Evolutionary conservation across 2,113 vertebrate genomes (phyloP).

Genomic region (Atrichornis clamosus): DNA sequence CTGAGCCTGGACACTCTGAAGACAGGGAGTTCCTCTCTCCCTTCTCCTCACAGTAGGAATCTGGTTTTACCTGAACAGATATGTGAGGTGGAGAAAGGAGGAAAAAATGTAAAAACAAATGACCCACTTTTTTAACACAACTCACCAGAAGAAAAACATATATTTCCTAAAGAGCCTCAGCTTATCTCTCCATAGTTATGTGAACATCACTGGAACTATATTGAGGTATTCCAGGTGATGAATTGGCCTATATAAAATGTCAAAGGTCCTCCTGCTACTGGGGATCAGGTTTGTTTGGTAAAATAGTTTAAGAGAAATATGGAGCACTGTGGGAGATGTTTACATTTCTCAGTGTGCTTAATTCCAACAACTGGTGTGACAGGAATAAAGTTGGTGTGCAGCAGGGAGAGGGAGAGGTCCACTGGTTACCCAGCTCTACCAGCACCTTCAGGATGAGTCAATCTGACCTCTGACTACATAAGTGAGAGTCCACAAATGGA

Average conservation of each 20-base stretch:
- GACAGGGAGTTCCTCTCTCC: neutral
- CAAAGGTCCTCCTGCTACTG: neutral
- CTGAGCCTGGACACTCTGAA: neutral
- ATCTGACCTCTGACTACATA: neutral
- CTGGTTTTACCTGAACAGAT: neutral
- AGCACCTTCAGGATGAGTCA: neutral
- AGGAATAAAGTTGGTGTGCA: neutral
- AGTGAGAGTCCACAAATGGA: neutral
- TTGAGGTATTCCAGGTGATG: neutral
- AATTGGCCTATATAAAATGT: neutral
- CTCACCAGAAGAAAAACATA: neutral
- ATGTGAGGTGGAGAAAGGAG: neutral
- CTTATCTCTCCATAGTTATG: neutral
- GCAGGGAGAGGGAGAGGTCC: neutral
- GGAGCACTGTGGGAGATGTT: neutral
- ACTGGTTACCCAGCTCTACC: neutral
- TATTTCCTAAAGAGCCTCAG: neutral
- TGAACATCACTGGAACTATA: neutral
- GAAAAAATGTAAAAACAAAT: neutral
- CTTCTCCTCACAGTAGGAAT: neutral
- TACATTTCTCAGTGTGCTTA: neutral
- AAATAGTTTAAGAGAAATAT: neutral
- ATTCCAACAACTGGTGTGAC: neutral
- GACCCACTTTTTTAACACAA: neutral
- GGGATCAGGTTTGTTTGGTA: neutral